phyloP scores from a whole-genome alignment of 2,888 invertebrate genomes.

The Caenorhabditis japonica region DNA sequence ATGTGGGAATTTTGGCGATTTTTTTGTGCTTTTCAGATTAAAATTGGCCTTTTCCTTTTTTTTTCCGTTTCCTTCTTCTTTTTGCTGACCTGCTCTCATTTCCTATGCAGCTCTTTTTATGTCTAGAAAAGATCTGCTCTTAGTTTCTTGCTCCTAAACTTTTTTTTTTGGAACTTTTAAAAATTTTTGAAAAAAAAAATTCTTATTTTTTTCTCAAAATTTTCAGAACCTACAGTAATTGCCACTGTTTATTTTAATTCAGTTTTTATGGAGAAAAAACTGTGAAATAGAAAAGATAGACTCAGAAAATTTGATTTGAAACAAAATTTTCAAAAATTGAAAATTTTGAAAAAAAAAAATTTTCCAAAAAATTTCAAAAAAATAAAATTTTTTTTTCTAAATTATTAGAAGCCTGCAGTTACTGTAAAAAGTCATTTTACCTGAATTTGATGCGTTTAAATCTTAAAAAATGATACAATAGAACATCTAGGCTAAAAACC shows the following conservation, averaged over 20 bases:
- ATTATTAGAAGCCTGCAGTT: no score
- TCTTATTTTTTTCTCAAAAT: background rate
- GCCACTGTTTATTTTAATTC: conserved; percentile 12
- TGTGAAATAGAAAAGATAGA: conserved; percentile 4
- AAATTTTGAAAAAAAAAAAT: no score
- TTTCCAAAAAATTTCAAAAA: no score
- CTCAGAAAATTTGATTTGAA: no score
- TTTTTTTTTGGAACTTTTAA: background rate
- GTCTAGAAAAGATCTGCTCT: conserved; percentile 3
- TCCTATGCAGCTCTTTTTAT: conserved; percentile 9
- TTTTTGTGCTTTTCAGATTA: conserved; percentile 23
- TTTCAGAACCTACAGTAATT: background rate
- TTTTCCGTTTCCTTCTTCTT: background rate
- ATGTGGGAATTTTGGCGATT: conserved; percentile 3
- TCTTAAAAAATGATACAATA: background rate
- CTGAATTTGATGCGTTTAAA: conserved; percentile 8
- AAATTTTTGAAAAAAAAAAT: background rate
- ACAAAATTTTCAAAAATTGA: no score
- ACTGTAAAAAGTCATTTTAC: conserved; percentile 3
- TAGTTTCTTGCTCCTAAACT: background rate
- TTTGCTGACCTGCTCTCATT: conserved; percentile 12
- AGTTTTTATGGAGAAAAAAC: no score
- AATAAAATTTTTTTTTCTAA: no score
- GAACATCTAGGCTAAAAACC: no score
- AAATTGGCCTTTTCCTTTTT: conserved; percentile 35